Evolutionary conservation across 2,797 vertebrate genomes (phyloP).

Genomic region (Pogoniulus pusillus): DNA sequence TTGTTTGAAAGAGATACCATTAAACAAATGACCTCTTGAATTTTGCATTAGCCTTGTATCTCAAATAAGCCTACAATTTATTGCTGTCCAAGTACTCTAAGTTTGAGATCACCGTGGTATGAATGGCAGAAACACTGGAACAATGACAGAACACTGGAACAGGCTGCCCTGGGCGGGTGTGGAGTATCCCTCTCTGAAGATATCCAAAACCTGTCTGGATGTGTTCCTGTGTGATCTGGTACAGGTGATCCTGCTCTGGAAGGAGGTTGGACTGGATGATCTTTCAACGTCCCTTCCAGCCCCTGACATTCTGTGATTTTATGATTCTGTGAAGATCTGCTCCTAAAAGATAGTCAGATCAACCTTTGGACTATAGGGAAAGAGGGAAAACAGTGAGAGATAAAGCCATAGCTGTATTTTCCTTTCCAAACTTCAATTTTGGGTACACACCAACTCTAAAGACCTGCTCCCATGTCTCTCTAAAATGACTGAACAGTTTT

Average conservation of each 20-base stretch:
- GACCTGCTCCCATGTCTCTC: background rate
- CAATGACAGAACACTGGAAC: too few relatives aligned
- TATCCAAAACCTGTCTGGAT: too few relatives aligned
- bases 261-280: too few relatives aligned
- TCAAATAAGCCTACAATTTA: background rate
- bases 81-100: background rate
- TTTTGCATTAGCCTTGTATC: background rate
- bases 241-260: too few relatives aligned
- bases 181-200: too few relatives aligned
- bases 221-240: too few relatives aligned
- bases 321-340: too few relatives aligned
- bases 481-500: background rate
- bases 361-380: background rate
- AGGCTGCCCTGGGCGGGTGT: too few relatives aligned
- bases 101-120: background rate
- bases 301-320: too few relatives aligned
- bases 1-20: background rate
- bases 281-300: too few relatives aligned
- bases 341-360: background rate
- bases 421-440: background rate
- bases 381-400: accelerated
- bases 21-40: background rate
- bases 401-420: background rate
- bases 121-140: background rate
- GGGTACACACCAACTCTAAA: background rate